Conservation (phyloP, 2,888 invertebrate species). For the Ommatoiulus sabulosus region DNA sequence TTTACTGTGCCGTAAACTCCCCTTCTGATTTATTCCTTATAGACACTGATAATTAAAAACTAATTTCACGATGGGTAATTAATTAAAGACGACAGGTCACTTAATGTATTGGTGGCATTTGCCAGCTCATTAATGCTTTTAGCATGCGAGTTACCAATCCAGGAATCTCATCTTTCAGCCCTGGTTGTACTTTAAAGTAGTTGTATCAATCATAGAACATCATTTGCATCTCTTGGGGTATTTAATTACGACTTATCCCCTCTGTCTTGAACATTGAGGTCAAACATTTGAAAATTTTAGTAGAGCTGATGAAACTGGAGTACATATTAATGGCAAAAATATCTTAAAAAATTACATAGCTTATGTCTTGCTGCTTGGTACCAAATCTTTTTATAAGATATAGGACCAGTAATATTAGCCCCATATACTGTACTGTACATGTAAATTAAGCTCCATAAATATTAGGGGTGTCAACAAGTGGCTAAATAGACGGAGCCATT, state of each 20-base stretch:
- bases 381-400: too few species aligned
- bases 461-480: too few species aligned
- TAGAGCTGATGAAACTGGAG: too few species aligned
- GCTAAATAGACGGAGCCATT: too few species aligned
- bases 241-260: background rate
- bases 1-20: background rate
- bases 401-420: too few species aligned
- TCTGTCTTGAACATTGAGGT: too few species aligned
- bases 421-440: too few species aligned
- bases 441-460: too few species aligned
- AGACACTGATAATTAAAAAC: background rate
- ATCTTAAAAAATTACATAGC: too few species aligned
- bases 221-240: background rate
- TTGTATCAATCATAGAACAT: background rate
- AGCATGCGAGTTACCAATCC: background rate
- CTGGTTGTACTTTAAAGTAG: background rate
- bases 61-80: background rate
- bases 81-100: background rate
- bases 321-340: too few species aligned
- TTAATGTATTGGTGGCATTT: background rate
- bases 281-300: too few species aligned
- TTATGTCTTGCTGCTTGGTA: too few species aligned
- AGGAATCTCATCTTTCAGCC: background rate
- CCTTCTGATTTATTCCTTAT: slow-evolving; percentile 3
- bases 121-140: background rate